Conservation (phyloP, 2,113 vertebrate species). For the Poecile atricapillus region DNA sequence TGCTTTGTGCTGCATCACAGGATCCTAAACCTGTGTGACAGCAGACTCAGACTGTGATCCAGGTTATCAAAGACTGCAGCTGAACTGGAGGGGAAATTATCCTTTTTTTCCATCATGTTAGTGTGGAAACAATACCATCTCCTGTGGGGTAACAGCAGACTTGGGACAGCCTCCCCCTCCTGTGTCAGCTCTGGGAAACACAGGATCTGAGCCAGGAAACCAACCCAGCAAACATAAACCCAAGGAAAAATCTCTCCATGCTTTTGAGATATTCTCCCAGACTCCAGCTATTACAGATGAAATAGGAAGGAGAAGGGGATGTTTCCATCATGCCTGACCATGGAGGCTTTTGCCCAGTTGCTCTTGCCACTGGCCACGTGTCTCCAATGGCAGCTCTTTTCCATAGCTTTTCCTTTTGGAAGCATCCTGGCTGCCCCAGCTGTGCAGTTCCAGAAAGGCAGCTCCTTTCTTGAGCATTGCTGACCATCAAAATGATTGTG, state of each 20-base stretch:
- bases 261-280: not conserved
- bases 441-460: not conserved
- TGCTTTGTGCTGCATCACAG: not conserved
- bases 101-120: not conserved
- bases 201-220: not conserved
- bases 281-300: not conserved
- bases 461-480: not conserved
- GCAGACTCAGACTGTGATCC: not conserved
- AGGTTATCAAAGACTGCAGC: not conserved
- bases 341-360: not conserved
- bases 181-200: not conserved
- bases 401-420: not conserved
- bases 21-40: not conserved
- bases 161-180: not conserved
- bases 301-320: not conserved
- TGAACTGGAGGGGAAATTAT: not conserved
- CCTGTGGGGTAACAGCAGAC: not conserved
- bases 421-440: not conserved
- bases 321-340: rapidly evolving
- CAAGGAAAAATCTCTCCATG: not conserved
- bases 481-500: not conserved
- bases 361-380: not conserved
- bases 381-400: not conserved
- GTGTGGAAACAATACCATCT: not conserved
- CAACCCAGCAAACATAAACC: not conserved